phyloP scores from a whole-genome alignment of 2,797 vertebrate genomes.

The Megaceryle alcyon region DNA sequence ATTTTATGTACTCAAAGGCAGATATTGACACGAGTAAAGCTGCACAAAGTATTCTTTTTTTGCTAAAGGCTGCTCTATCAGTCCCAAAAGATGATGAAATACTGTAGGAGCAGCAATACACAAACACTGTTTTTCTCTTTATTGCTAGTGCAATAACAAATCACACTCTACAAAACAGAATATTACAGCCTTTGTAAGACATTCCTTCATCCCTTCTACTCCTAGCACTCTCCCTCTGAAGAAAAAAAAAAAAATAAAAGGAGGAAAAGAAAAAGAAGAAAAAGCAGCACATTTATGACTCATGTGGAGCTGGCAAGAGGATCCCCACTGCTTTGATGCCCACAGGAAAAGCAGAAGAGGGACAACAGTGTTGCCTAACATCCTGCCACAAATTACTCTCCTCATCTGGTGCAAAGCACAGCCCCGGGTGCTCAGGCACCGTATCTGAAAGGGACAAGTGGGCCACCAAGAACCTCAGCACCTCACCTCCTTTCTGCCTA shows the following conservation, averaged over 20 bases:
- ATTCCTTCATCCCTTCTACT: background rate
- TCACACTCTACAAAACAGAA: background rate
- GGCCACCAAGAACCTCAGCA: background rate
- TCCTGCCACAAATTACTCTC: rapidly evolving
- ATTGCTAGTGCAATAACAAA: constrained; percentile 32
- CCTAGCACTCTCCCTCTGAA: background rate
- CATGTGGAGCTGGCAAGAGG: background rate
- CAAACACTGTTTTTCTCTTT: constrained; percentile 40
- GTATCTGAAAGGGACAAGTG: background rate
- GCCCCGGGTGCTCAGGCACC: rapidly evolving
- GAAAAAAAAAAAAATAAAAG: background rate
- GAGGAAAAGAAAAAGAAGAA: background rate
- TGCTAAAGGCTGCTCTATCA: constrained; percentile 20
- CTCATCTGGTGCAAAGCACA: background rate
- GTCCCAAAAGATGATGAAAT: constrained; percentile 49
- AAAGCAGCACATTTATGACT: background rate
- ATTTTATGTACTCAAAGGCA: constrained; percentile 59
- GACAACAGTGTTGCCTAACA: background rate
- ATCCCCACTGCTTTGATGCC: background rate
- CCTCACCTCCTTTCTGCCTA: background rate
- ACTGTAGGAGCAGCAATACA: constrained; percentile 20
- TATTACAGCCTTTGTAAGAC: background rate
- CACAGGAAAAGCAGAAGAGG: background rate
- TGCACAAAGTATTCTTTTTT: constrained; percentile 13
- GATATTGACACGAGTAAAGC: constrained; percentile 41